Evolutionary conservation across 2,113 vertebrate species (phyloP).

Genomic region (Actenoides hombroni): DNA sequence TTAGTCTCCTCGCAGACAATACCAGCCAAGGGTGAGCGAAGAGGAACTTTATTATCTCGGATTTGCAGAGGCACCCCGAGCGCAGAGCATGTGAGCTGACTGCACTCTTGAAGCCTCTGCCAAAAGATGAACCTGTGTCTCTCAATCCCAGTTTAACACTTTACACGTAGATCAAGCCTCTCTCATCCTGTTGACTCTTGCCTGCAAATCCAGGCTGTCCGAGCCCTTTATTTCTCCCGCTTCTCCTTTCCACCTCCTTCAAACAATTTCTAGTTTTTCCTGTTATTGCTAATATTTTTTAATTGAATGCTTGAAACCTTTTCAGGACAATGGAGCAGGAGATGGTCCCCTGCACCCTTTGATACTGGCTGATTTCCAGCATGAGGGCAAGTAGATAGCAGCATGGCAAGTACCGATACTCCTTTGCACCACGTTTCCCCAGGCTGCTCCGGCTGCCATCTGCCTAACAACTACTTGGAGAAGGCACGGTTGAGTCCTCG

Average conservation of each 20-base stretch:
- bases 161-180: not conserved
- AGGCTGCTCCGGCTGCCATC: not conserved
- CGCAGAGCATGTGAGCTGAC: not conserved
- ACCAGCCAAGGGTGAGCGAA: not conserved
- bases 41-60: not conserved
- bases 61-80: not conserved
- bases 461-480: not conserved
- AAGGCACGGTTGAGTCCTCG: rapidly evolving
- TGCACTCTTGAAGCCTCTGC: not conserved
- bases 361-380: not conserved
- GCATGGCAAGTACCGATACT: not conserved
- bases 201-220: not conserved
- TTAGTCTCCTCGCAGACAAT: not conserved
- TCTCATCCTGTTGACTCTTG: not conserved
- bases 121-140: not conserved
- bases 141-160: not conserved
- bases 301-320: not conserved
- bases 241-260: not conserved
- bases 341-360: rapidly evolving
- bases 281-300: not conserved
- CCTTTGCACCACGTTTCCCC: not conserved
- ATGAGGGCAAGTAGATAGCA: rapidly evolving
- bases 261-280: not conserved
- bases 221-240: not conserved
- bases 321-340: not conserved